Evolutionary conservation across 1,140 invertebrate species (phyloP), one percentile per base, ranked within the genome.

Genomic region (Drosophila mayri): DNA sequence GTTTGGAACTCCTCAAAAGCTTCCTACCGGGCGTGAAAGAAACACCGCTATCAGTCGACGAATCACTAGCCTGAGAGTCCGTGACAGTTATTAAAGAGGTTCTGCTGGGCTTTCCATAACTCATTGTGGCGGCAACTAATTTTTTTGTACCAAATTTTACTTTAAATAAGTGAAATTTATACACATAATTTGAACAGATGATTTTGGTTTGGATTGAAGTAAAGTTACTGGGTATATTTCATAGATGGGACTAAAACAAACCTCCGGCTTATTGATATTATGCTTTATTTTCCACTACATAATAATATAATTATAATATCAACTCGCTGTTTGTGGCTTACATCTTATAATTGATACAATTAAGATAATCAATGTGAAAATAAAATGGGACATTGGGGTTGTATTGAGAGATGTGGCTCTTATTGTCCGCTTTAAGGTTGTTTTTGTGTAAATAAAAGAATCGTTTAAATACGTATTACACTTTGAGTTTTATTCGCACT

Each of bases 281-380:
- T 59, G 20, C 44, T 76, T 76, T 76, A 76, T 76, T 75, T 64
- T 65, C 52, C 41, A 44, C 38, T 75, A 65, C 16, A 40, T 66
- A 43, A 50, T 76, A 71, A 25, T 38, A 38, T 38, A 55, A 55
- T 55, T 55, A 35, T 38, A 74, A 65, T 52, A 76, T 76, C 61
- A 76, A 76, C 52, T 58, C 28, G n/a, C 54, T 49, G 40, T 74
- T 6, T 66, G 11, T 49, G 18, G 59, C 30, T 71, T 72, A 62
- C 50, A n/a, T 79, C 55, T 66, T 60, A 90, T 87, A 87, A 90
- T 87, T 87, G 84, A 81, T 87, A 90, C 80, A 87, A 90, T 87
- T 90, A 78, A 60, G 59, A 64, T 67, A 63, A 20, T 41, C n/a
- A 40, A 40, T 59, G 44, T 25, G 35, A 66, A 74, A 46, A 76